Evolutionary conservation across 2,888 invertebrate genomes (phyloP).

Genomic region (Hemistola chrysoprasaria): DNA sequence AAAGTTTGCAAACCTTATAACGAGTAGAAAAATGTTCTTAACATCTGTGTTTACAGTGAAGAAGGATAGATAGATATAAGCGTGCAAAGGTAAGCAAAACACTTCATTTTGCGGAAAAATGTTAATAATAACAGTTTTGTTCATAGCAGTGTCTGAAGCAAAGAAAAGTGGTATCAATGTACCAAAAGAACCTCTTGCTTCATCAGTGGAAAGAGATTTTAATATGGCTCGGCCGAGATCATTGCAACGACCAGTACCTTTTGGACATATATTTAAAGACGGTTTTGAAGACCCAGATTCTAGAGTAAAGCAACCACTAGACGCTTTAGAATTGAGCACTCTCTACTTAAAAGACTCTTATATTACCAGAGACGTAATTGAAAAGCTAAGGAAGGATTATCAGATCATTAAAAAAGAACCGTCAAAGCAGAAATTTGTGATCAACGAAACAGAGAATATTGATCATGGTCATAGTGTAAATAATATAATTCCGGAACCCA

Average conservation of each 20-base stretch:
- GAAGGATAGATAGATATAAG: constrained; percentile 27
- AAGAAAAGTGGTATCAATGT: neutral
- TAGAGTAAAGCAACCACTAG: constrained; percentile 34
- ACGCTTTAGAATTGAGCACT: constrained; percentile 32
- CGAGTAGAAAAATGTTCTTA: constrained; percentile 15
- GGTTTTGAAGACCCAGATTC: constrained; percentile 37
- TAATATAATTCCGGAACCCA: no score
- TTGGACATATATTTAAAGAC: constrained; percentile 46
- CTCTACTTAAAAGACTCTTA: constrained; percentile 3
- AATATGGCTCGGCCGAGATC: neutral
- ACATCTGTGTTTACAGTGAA: constrained; percentile 12
- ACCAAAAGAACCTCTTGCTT: no score
- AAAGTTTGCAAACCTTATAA: no score
- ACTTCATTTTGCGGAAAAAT: constrained; percentile 33
- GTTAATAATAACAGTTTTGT: constrained; percentile 30
- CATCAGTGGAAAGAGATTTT: no score
- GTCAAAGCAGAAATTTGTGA: no score
- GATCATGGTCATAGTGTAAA: no score
- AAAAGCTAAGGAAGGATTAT: neutral
- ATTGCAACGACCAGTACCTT: constrained; percentile 37
- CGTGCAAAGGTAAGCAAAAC: constrained; percentile 5
- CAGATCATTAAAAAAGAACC: neutral
- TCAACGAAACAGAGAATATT: no score
- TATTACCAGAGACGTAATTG: constrained; percentile 2
- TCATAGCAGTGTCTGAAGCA: no score